phyloP scores from a whole-genome alignment of 2,888 invertebrate species.

The Corbicula japonica region DNA sequence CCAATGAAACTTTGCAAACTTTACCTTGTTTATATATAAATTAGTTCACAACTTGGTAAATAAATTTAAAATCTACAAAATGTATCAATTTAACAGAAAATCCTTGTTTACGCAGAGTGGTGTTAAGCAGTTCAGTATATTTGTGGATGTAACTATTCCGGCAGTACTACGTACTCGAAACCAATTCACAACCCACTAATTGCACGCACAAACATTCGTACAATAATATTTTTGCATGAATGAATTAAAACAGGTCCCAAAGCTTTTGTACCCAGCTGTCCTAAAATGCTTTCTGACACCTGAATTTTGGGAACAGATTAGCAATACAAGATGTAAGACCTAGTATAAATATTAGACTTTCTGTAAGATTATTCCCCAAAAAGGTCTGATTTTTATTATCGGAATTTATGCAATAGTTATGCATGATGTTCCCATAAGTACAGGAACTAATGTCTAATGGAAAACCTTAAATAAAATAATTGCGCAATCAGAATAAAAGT shows the following conservation, averaged over 20 bases:
- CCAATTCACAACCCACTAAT: conserved; percentile 41
- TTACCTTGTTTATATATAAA: no score
- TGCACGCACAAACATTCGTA: conserved; percentile 40
- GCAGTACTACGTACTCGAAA: conserved; percentile 33
- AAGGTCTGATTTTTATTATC: conserved; percentile 2
- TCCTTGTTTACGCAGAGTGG: conserved; percentile 29
- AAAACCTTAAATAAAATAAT: conserved; percentile 3
- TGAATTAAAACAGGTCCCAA: conserved; percentile 49
- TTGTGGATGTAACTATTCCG: conserved; percentile 36
- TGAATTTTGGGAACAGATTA: conserved; percentile 60
- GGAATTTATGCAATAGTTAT: background rate
- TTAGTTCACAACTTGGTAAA: background rate
- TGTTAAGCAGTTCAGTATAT: conserved; percentile 52
- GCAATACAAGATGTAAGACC: conserved; percentile 23
- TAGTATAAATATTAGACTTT: conserved; percentile 44
- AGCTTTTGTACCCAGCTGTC: conserved; percentile 35
- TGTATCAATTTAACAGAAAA: conserved; percentile 14
- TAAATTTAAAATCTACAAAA: background rate
- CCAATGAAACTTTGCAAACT: no score
- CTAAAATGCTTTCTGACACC: conserved; percentile 60
- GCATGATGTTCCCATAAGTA: conserved; percentile 1
- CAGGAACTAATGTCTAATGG: background rate
- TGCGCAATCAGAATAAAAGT: conserved; percentile 11
- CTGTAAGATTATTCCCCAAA: conserved; percentile 1
- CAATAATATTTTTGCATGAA: conserved; percentile 57